Percentiles rank a stretch among this genome's conserved stretches.
phyloP scores from a whole-genome alignment of 2,797 vertebrate genomes.

The Scolopax bukidnonensis region DNA sequence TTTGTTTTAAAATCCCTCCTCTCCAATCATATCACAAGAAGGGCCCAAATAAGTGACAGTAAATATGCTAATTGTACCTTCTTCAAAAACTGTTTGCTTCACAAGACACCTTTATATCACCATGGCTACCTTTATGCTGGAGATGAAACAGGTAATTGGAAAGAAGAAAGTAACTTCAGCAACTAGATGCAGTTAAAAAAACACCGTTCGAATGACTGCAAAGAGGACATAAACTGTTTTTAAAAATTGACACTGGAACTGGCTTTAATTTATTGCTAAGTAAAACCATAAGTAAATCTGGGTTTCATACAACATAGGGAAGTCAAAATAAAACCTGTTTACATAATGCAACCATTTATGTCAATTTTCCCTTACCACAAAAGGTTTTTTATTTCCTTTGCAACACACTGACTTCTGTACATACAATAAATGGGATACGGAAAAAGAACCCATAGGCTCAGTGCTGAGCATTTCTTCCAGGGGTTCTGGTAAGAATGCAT shows the following conservation, averaged over 20 bases:
- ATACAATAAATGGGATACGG: background rate
- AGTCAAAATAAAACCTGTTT: constrained; percentile 2
- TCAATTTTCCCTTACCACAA: background rate
- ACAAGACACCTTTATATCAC: background rate
- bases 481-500: background rate
- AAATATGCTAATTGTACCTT: background rate
- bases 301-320: background rate
- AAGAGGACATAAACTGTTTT: background rate
- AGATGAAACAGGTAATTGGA: background rate
- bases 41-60: background rate
- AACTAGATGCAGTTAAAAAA: background rate
- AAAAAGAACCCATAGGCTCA: background rate
- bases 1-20: background rate
- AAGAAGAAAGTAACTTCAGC: background rate
- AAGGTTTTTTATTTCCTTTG: background rate
- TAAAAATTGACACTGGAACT: background rate
- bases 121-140: background rate
- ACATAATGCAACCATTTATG: background rate
- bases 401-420: background rate
- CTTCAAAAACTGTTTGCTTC: background rate
- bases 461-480: background rate
- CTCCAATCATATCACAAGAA: background rate
- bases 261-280: background rate
- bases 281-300: background rate
- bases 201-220: background rate